Evolutionary conservation across 2,113 vertebrate species (phyloP).

Genomic region (Anhinga anhinga): DNA sequence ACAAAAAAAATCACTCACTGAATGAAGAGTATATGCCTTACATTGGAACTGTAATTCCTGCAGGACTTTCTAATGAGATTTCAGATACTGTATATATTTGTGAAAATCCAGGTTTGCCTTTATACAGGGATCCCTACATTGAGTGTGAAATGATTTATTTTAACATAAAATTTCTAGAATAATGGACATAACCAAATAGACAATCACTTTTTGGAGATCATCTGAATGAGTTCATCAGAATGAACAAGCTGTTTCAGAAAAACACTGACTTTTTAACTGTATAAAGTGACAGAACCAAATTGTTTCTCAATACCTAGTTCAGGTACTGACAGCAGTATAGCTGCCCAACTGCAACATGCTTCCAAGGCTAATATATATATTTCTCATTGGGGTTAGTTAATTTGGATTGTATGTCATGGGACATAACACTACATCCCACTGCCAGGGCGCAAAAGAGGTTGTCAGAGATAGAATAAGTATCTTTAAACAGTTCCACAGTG

Average conservation of each 20-base stretch:
- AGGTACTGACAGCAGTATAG: not conserved
- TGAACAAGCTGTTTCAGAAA: not conserved
- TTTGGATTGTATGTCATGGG: not conserved
- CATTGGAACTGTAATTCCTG: not conserved
- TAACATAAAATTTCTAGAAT: not conserved
- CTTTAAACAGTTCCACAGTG: not conserved
- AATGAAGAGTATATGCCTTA: not conserved
- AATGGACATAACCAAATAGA: not conserved
- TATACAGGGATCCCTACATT: not conserved
- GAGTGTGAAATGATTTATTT: not conserved
- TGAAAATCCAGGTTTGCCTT: not conserved
- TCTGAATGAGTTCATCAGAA: not conserved
- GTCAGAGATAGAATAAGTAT: not conserved
- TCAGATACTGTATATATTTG: not conserved
- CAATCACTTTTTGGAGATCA: not conserved
- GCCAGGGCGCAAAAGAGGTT: not conserved
- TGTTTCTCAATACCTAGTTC: not conserved
- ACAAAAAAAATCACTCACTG: not conserved
- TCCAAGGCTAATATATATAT: not conserved
- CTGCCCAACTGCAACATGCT: not conserved
- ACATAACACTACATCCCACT: not conserved
- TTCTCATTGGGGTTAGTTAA: not conserved
- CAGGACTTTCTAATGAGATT: not conserved
- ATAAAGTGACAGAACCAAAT: not conserved
- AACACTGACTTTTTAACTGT: not conserved